phyloP scores from a whole-genome alignment of 1,140 invertebrate genomes.

The Gyrodactylus bullatarudis region DNA sequence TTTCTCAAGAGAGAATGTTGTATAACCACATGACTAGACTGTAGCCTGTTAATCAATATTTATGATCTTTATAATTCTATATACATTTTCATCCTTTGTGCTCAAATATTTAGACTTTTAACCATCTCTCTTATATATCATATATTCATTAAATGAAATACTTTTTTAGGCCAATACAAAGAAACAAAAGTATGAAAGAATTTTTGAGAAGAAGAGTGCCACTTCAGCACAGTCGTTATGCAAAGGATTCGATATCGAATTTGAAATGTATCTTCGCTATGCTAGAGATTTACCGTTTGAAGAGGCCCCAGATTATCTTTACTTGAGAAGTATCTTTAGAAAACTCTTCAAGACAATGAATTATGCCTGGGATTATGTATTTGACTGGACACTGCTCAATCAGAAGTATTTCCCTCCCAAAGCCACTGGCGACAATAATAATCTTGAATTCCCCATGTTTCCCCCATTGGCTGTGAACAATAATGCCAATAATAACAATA shows the following conservation, averaged over 20 bases:
- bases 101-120: no score
- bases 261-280: slow-evolving; percentile 90
- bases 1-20: no score
- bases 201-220: slow-evolving; percentile 86
- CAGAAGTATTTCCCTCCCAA: background rate
- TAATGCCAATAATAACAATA: background rate
- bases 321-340: slow-evolving; percentile 72
- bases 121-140: no score
- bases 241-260: slow-evolving; percentile 76
- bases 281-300: slow-evolving; percentile 70
- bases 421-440: background rate
- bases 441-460: no score
- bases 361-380: slow-evolving; percentile 61
- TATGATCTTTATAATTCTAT: no score
- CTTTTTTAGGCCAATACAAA: slow-evolving; percentile 44
- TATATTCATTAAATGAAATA: no score
- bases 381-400: slow-evolving; percentile 6
- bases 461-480: background rate
- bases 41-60: no score
- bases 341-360: slow-evolving; percentile 93
- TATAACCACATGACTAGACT: no score
- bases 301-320: slow-evolving; percentile 87
- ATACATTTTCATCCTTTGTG: no score
- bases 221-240: slow-evolving; percentile 66
- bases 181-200: slow-evolving; percentile 84